These are phyloP conservation scores for Neoascia interrupta DNA, from an alignment of 2,888 invertebrate species.

Conservation along the genomic window DNA sequence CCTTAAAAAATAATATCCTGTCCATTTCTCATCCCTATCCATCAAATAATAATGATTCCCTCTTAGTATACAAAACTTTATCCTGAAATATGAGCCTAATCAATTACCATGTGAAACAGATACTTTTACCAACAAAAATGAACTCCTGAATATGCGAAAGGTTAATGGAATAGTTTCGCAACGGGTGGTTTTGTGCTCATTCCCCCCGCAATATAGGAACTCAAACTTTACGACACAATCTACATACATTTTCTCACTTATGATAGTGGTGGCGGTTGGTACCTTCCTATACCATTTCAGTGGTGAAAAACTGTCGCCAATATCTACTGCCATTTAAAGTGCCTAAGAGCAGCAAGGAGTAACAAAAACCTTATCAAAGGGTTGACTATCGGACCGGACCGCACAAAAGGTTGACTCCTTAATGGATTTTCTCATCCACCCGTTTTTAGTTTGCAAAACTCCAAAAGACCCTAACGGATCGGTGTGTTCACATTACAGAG, in stretches of 20 bases:
- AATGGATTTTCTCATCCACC: slow-evolving; percentile 40
- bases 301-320: slow-evolving; percentile 26
- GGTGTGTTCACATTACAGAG: not conserved
- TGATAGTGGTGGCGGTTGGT: not conserved
- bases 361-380: slow-evolving; percentile 57
- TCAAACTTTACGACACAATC: slow-evolving; percentile 37
- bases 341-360: slow-evolving; percentile 5
- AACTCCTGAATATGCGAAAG: slow-evolving; percentile 47
- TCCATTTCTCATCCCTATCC: slow-evolving; percentile 1
- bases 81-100: slow-evolving; percentile 55
- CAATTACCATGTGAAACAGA: slow-evolving; percentile 38
- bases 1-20: too few species aligned
- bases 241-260: not conserved
- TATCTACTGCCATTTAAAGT: slow-evolving; percentile 41
- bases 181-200: not conserved
- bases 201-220: slow-evolving; percentile 16
- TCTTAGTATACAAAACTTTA: slow-evolving; percentile 9
- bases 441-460: not conserved
- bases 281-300: too few species aligned
- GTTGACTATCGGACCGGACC: slow-evolving; percentile 31
- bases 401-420: slow-evolving; percentile 49
- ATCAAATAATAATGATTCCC: slow-evolving; percentile 46
- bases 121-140: not conserved
- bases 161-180: slow-evolving; percentile 60
- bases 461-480: not conserved